phyloP scores from a whole-genome alignment of 2,113 vertebrate species.

The Columba livia region DNA sequence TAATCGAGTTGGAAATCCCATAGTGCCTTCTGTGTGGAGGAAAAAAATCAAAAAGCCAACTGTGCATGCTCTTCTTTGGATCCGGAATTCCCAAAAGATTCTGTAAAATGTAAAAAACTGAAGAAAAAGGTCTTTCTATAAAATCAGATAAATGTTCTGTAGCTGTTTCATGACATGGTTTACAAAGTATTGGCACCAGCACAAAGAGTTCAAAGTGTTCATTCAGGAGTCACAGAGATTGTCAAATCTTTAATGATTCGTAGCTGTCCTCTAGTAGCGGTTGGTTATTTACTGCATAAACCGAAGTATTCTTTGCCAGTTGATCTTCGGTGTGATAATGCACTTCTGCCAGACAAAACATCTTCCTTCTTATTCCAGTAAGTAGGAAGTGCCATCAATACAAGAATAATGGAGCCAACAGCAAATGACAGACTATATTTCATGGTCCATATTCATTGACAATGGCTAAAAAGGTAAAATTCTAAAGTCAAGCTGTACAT shows the following conservation, averaged over 20 bases:
- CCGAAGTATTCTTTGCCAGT: not conserved
- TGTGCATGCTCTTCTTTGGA: slow-evolving; percentile 15
- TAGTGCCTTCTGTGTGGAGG: not conserved
- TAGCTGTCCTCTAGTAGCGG: not conserved
- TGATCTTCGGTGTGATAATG: not conserved
- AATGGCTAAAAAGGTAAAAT: not conserved
- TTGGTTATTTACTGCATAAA: not conserved
- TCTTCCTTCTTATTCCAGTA: not conserved
- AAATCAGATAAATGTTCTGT: not conserved
- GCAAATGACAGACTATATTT: not conserved
- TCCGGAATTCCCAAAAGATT: slow-evolving; percentile 26
- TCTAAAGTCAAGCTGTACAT: not conserved
- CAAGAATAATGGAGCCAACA: not conserved
- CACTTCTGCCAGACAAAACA: not conserved
- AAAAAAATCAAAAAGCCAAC: slow-evolving; percentile 4
- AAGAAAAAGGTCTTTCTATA: not conserved
- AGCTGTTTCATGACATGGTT: not conserved
- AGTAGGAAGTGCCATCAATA: not conserved
- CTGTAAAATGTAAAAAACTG: slow-evolving; percentile 21
- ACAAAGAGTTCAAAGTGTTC: slow-evolving; percentile 14
- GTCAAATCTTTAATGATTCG: not conserved
- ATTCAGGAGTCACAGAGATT: not conserved
- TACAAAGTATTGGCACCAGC: slow-evolving; percentile 36
- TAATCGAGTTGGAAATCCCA: slow-evolving; percentile 19
- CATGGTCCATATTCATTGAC: not conserved